These are phyloP conservation scores for Sinocyclocheilus anophthalmus DNA, from an alignment of 2,113 vertebrate species.

Conservation along the genomic window DNA sequence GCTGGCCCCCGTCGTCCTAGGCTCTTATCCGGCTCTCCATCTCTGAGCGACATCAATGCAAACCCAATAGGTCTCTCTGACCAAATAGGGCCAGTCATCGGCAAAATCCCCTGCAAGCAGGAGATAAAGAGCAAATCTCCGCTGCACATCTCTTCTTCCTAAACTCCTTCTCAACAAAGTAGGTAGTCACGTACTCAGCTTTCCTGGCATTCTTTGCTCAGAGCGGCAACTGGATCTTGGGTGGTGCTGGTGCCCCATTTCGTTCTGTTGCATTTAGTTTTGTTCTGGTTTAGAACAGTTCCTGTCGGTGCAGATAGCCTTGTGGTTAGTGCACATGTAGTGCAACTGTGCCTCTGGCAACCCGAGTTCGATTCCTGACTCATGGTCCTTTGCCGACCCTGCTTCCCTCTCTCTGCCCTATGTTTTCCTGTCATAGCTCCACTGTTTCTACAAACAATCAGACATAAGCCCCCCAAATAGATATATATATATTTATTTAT, in stretches of 20 bases:
- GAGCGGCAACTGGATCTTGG: neutral
- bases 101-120: constrained; percentile 18
- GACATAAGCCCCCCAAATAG: too few species aligned
- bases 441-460: too few species aligned
- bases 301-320: too few species aligned
- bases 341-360: too few species aligned
- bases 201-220: neutral
- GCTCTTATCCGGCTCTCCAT: constrained; percentile 42
- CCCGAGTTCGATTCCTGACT: too few species aligned
- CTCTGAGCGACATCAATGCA: constrained; percentile 47
- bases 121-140: constrained; percentile 51
- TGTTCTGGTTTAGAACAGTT: neutral
- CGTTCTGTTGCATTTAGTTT: neutral
- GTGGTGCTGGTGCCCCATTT: neutral
- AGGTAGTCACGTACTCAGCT: neutral
- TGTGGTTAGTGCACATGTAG: too few species aligned
- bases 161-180: constrained; percentile 38
- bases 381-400: too few species aligned
- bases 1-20: neutral
- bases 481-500: neutral
- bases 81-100: neutral
- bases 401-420: too few species aligned
- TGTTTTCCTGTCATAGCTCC: too few species aligned
- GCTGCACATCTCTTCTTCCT: constrained; percentile 31
- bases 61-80: constrained; percentile 47